Conservation (phyloP, 2,797 vertebrate genomes). For the Rhinella marina region DNA sequence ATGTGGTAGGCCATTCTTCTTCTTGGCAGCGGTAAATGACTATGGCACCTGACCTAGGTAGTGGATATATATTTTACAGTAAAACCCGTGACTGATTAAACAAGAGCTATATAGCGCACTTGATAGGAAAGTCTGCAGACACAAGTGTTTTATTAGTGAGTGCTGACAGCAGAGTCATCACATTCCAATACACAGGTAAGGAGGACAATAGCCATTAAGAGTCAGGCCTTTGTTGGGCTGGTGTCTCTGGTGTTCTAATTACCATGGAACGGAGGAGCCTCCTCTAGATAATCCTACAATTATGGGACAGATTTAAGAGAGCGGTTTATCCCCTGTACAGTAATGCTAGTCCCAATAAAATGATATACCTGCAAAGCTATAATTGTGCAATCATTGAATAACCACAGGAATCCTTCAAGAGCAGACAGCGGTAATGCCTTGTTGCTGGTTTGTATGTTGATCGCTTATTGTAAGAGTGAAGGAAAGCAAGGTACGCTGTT, state of each 20-base stretch:
- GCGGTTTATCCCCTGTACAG: slow-evolving; percentile 30
- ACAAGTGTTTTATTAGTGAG: slow-evolving; percentile 56
- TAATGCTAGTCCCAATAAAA: slow-evolving; percentile 37
- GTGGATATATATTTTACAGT: slow-evolving; percentile 33
- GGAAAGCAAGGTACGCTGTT: background rate
- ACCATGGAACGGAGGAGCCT: slow-evolving; percentile 21
- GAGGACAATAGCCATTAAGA: slow-evolving; percentile 54
- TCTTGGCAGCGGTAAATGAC: slow-evolving; percentile 29
- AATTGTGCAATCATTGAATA: slow-evolving; percentile 35
- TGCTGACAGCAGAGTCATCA: slow-evolving; percentile 62
- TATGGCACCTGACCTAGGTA: slow-evolving; percentile 40
- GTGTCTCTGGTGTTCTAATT: slow-evolving; percentile 51
- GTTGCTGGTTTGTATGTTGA: slow-evolving; percentile 11
- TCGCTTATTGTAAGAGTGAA: background rate
- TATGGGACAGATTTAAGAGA: slow-evolving; percentile 26
- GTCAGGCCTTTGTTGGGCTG: slow-evolving; percentile 28
- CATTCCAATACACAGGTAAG: slow-evolving; percentile 57
- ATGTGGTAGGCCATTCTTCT: slow-evolving; percentile 14
- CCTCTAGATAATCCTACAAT: slow-evolving; percentile 36
- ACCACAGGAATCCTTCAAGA: slow-evolving; percentile 37
- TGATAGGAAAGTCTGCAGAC: slow-evolving; percentile 39
- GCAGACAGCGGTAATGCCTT: slow-evolving; percentile 4
- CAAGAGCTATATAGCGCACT: slow-evolving; percentile 30
- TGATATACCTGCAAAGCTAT: slow-evolving; percentile 24
- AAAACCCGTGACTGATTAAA: slow-evolving; percentile 54